Base-by-base conservation (phyloP, 1,140 invertebrate species). In the Drosophila novamexicana region DNA sequence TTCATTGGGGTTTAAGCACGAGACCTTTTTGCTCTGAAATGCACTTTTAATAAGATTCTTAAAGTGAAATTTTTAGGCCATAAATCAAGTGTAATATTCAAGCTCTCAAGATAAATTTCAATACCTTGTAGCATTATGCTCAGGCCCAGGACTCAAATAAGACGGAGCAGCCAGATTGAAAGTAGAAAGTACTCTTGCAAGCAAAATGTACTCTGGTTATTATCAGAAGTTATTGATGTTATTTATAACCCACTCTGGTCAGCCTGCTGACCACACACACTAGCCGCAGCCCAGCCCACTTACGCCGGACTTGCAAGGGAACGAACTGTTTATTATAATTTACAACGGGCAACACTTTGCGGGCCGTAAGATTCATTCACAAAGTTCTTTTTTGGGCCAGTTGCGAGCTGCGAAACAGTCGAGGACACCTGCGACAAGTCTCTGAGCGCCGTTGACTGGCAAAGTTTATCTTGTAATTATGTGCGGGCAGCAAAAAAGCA, bases 381-480 rank as follows among this genome's bases (percentile, higher is more conserved):
- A 57, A 57, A 57, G 39, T 42, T 7, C 14, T 34, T 8, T 18
- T 10, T 29, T 29, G 22, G 18, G 39, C 10, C 56, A 34, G 22
- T 7, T n/a, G 0, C 6, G 9, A 6, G 45, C 29, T 29, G 59
- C 7, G 5, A 36, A 44, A 65, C 34, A 56, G 49, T 10, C 64
- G 62, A 37, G 61, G 64, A 68, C 64, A 69, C 72, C 72, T 80
- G 75, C 44, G 74, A 37, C 77, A 62, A 53, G 22, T 29, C 64
- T 72, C 84, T 89, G 80, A 67, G 84, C 85, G 79, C 83, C 83
- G 79, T 50, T 79, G 65, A 66, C 59, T 69, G 54, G 49, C 34
- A 73, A 75, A 82, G 81, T 72, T 89, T 89, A 89, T 89, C 84
- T 72, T 71, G 80, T 89, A 89, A 84, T 81, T 81, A 84, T 75